Evolutionary conservation across 2,797 vertebrate genomes (phyloP).

Genomic region (Thaleichthys pacificus): DNA sequence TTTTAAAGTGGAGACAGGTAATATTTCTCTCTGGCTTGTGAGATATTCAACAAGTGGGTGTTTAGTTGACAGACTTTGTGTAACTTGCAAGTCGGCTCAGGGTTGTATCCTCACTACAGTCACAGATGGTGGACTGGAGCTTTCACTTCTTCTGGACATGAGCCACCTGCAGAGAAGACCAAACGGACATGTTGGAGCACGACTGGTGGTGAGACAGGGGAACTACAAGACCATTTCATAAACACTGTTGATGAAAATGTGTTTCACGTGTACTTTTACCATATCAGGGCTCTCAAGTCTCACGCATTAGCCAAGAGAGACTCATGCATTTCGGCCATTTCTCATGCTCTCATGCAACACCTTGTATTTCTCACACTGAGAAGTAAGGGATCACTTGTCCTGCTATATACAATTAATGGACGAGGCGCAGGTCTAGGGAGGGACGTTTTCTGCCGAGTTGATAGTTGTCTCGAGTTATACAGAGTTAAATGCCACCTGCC

Average conservation of each 20-base stretch:
- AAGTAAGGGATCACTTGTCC: no score
- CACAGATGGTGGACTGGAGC: neutral
- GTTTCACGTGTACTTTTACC: no score
- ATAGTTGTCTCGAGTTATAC: no score
- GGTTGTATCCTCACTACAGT: neutral
- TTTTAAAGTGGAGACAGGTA: neutral
- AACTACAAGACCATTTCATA: neutral
- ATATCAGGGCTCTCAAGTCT: neutral
- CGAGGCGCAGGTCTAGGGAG: no score
- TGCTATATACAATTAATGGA: no score
- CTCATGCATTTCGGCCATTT: no score
- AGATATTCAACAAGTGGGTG: neutral
- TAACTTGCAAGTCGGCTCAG: neutral
- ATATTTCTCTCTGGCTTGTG: neutral
- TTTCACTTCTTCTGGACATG: neutral
- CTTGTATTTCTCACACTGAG: no score
- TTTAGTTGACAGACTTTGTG: neutral
- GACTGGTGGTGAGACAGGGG: neutral
- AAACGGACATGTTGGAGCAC: neutral
- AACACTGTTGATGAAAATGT: neutral
- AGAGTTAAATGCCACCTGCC: no score
- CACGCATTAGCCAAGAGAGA: no score
- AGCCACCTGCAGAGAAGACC: neutral
- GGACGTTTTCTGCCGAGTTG: no score
- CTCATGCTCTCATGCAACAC: no score